A percentile compares a stretch with the other conserved stretches of the same genome.
Conservation (phyloP, 2,888 invertebrate species). For the Ganaspis brasiliensis region DNA sequence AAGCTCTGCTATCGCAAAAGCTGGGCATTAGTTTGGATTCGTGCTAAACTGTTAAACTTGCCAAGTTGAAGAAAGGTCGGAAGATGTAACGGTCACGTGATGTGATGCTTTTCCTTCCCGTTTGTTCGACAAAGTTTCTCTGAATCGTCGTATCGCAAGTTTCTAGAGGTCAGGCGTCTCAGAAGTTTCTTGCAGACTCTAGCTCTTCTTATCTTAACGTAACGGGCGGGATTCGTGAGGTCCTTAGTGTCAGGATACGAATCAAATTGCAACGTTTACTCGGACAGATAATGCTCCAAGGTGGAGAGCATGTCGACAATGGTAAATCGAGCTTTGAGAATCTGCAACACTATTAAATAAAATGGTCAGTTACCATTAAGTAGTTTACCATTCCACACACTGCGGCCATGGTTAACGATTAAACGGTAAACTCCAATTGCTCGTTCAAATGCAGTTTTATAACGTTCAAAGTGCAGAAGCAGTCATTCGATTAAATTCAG, state of each 20-base stretch:
- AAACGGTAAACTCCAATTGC: background rate
- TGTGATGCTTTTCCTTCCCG: constrained; percentile 41
- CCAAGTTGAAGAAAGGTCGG: constrained; percentile 42
- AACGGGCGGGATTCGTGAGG: constrained; percentile 23
- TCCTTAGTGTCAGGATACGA: constrained; percentile 35
- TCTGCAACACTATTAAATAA: constrained; percentile 7
- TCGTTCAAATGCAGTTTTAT: background rate
- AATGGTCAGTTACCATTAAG: constrained; percentile 12
- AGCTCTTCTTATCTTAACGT: constrained; percentile 37
- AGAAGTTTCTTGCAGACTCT: constrained; percentile 38
- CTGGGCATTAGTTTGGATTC: constrained; percentile 26
- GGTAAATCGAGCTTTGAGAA: background rate
- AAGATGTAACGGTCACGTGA: constrained; percentile 43
- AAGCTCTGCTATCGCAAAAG: background rate
- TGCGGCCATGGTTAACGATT: background rate
- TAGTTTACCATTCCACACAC: background rate
- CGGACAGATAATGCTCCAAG: constrained; percentile 29
- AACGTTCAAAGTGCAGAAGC: too few relatives aligned
- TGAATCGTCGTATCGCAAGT: constrained; percentile 43
- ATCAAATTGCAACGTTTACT: constrained; percentile 36
- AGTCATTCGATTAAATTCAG: too few relatives aligned
- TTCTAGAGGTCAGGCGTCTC: constrained; percentile 36
- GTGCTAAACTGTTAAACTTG: constrained; percentile 38
- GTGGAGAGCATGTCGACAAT: background rate
- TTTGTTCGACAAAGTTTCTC: constrained; percentile 41